Conservation (phyloP, 2,797 vertebrate genomes). For the Gallinago nigripennis region DNA sequence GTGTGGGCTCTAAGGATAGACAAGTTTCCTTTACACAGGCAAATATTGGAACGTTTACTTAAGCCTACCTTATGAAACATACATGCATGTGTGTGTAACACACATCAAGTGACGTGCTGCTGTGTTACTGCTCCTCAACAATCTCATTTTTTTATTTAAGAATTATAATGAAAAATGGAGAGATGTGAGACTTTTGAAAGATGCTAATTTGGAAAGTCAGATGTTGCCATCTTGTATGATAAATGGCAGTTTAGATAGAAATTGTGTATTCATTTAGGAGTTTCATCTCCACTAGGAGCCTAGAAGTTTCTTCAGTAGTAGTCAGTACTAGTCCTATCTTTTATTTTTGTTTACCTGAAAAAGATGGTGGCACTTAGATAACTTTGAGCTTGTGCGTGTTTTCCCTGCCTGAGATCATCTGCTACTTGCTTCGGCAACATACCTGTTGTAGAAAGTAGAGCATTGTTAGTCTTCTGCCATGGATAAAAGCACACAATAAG, state of each 20-base stretch:
- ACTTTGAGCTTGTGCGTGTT: slow-evolving; percentile 81
- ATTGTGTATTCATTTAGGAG: not conserved
- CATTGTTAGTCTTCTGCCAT: not conserved
- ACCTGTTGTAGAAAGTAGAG: slow-evolving; percentile 69
- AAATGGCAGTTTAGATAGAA: not conserved
- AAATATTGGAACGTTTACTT: not conserved
- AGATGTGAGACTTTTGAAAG: not conserved
- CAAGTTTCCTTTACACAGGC: not conserved
- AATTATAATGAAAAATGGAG: not conserved
- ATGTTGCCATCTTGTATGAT: not conserved
- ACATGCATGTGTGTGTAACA: not conserved
- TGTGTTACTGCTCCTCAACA: not conserved
- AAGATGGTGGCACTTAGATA: slow-evolving; percentile 86
- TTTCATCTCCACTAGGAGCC: not conserved
- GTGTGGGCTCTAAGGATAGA: not conserved
- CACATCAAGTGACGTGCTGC: not conserved
- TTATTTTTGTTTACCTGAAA: slow-evolving; percentile 82
- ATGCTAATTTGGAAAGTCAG: not conserved
- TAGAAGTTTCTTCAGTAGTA: not conserved
- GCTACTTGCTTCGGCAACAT: slow-evolving; percentile 87
- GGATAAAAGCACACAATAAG: not conserved
- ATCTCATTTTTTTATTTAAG: not conserved
- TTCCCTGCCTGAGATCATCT: slow-evolving; percentile 85
- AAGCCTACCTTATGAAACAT: not conserved
- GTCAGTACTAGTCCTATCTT: not conserved